Evolutionary conservation across 1,140 invertebrate species (phyloP).

Genomic region (Caenorhabditis remanei): DNA sequence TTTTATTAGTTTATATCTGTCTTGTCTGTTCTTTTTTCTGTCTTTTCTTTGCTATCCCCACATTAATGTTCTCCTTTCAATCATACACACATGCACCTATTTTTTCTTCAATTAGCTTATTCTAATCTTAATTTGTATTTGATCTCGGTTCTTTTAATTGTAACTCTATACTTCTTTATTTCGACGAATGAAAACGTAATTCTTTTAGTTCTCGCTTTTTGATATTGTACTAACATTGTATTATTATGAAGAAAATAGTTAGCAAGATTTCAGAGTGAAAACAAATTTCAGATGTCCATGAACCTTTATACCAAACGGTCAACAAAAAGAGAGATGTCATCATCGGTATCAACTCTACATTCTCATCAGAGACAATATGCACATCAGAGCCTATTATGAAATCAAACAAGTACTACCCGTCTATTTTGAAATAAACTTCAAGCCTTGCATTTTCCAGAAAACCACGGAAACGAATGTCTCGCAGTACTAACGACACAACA

Average conservation of each 20-base stretch:
- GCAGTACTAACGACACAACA: conserved; percentile 46
- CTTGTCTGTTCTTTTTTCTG: not conserved
- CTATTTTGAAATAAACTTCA: not conserved
- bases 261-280: not conserved
- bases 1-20: conserved; percentile 40
- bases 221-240: conserved; percentile 42
- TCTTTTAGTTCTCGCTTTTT: conserved; percentile 2
- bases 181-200: conserved; percentile 26
- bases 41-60: not conserved
- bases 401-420: not conserved
- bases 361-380: conserved; percentile 58
- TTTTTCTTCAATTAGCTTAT: not conserved
- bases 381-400: conserved; percentile 31
- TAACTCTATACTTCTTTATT: conserved; percentile 33
- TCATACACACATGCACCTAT: conserved; percentile 27
- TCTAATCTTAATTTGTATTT: conserved; percentile 44
- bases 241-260: not conserved
- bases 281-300: conserved; percentile 32
- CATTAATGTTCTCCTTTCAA: not conserved
- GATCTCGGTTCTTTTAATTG: conserved; percentile 50
- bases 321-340: conserved; percentile 59
- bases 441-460: not conserved
- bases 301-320: conserved; percentile 50
- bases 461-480: conserved; percentile 19
- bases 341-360: conserved; percentile 61